Base-by-base conservation (phyloP, 2,888 invertebrate genomes). In the Drosophila vallismaia region DNA sequence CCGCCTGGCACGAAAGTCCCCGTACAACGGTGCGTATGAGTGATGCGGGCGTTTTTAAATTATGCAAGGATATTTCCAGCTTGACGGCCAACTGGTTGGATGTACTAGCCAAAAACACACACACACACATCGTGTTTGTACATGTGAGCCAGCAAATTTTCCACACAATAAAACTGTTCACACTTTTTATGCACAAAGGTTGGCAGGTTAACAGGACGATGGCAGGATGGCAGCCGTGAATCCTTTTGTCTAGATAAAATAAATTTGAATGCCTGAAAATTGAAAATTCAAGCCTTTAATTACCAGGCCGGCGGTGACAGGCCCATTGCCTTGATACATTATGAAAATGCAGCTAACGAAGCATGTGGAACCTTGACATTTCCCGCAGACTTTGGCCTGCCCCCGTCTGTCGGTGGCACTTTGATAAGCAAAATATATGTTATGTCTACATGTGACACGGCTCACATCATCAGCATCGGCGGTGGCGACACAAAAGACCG, bases 91-190 rank as follows among this genome's bases (percentile, higher is more conserved):
- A 73, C 59, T 56, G 59, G 60, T 60, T 70, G 57, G 74, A 46
- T 56, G 38, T 12, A 28, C 54, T 14, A 44, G n/a, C 45, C 50
- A 48, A 45, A 55, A 50, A 58, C 40, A 49, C 8, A 33, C 31
- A 46, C 49, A 54, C 14, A 1, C n/a, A 9, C 24, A 8, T 46
- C 38, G n/a, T 33, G 33, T 33, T 4, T 33, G 33, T 33, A 10
- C 63, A 62, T 42, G 66, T 64, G 50, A 76, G 69, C 70, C 52
- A 68, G 74, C 57, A 64, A 75, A 76, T 82, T 84, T 86, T 86
- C 82, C 86, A 71, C 85, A 73, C 82, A 86, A 86, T 84, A 76
- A 79, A 84, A 76, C 78, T 78, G 67, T 78, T 79, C 75, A 86
- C 86, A 81, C 84, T 79, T 72, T 76, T 75, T 60, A 68, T 77